A percentile compares a stretch with the other conserved stretches of the same genome.
These are phyloP conservation scores for Gymnogyps californianus DNA, from an alignment of 2,113 vertebrate genomes.

Conservation along the genomic window DNA sequence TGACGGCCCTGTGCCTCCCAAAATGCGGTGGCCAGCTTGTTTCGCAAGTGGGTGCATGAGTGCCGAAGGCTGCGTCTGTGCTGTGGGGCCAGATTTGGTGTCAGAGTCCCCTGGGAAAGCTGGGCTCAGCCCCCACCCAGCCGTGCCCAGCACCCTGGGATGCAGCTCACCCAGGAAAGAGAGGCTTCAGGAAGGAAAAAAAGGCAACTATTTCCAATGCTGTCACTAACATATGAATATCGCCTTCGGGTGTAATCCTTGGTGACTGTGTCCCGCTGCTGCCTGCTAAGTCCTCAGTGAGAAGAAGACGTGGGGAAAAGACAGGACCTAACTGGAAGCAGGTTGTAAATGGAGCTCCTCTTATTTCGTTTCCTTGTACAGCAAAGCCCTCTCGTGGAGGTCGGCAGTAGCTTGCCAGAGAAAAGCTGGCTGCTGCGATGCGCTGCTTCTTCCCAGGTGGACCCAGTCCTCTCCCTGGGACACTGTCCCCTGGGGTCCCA, in stretches of 20 bases:
- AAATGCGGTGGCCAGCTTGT: fast-evolving
- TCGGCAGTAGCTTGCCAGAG: neutral
- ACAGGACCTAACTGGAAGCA: neutral
- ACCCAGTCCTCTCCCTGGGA: neutral
- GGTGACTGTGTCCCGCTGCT: neutral
- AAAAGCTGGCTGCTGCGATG: neutral
- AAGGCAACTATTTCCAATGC: neutral
- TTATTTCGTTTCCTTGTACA: neutral
- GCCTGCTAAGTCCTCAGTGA: neutral
- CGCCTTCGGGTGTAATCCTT: neutral
- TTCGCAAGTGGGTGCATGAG: neutral
- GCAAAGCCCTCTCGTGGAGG: slow-evolving; percentile 66
- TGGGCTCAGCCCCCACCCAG: neutral
- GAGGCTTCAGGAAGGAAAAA: neutral
- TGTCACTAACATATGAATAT: fast-evolving
- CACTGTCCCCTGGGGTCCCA: neutral
- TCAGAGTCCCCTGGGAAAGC: neutral
- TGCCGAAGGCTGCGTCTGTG: fast-evolving
- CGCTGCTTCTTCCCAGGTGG: neutral
- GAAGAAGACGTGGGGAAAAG: neutral
- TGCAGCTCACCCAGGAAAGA: neutral
- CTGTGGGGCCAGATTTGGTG: neutral
- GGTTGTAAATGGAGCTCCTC: neutral
- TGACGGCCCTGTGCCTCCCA: neutral
- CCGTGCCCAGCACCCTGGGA: neutral